phyloP scores from a whole-genome alignment of 2,797 vertebrate species.

The Poliocrania exsul region DNA sequence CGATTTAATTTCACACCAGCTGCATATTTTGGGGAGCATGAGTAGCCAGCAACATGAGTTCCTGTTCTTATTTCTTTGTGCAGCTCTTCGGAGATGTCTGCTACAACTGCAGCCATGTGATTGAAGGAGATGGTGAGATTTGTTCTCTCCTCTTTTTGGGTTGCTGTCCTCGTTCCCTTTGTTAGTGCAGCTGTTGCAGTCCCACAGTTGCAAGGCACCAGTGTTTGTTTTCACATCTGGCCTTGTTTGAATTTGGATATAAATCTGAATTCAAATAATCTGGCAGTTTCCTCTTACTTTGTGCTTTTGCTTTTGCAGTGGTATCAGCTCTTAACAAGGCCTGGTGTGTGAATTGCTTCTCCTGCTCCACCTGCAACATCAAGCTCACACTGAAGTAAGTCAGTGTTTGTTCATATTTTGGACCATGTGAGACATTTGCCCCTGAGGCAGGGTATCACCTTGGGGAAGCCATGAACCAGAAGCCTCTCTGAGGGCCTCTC shows the following conservation, averaged over 20 bases:
- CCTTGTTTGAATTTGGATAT: slow-evolving; percentile 35
- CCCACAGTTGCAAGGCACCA: slow-evolving; percentile 41
- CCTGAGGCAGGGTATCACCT: background rate
- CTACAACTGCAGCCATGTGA: slow-evolving; percentile 81
- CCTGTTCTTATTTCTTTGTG: background rate
- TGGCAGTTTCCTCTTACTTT: background rate
- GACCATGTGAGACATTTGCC: background rate
- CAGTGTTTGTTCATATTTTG: background rate
- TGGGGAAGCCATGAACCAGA: background rate
- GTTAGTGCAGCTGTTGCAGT: slow-evolving; percentile 57
- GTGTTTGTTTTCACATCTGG: slow-evolving; percentile 58
- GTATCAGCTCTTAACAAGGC: slow-evolving; percentile 83
- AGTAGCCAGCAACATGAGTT: background rate
- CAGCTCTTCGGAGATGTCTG: slow-evolving; percentile 83
- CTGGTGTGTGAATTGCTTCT: slow-evolving; percentile 83
- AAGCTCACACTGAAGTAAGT: slow-evolving; percentile 82
- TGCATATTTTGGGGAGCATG: slow-evolving; percentile 8
- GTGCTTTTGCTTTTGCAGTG: slow-evolving; percentile 65
- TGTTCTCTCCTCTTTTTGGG: background rate
- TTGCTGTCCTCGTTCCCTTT: background rate
- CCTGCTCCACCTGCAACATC: slow-evolving; percentile 79
- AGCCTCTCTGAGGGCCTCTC: background rate
- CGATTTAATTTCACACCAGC: slow-evolving; percentile 32
- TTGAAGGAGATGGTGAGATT: slow-evolving; percentile 81
- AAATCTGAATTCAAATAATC: slow-evolving; percentile 16